Evolutionary conservation across 2,888 invertebrate genomes (phyloP), one percentile per base, ranked within the genome.

Genomic region (Sepioteuthis lessoniana): DNA sequence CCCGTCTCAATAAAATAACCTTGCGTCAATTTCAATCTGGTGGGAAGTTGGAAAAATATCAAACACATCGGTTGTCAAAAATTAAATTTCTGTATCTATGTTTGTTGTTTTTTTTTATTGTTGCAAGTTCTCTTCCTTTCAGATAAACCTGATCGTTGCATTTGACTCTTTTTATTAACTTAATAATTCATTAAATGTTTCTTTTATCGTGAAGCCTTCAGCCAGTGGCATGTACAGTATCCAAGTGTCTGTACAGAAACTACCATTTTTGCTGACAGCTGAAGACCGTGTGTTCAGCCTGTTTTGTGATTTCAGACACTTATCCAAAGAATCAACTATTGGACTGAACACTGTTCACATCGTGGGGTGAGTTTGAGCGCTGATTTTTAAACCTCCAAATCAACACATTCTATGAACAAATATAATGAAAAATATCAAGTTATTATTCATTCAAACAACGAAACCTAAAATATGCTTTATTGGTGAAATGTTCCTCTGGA

Each of bases 191-290:
- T 76, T n/a, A n/a, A n/a, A n/a, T 76, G n/a, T 76, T 76, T n/a
- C n/a, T 76, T 76, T 76, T 76, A 3, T 76, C n/a, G 19, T n/a
- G 16, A 76, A 76, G 76, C n/a, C 76, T n/a, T 76, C 76, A 76
- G 16, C 76, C n/a, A 35, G 76, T 35, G 76, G 76, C n/a, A n/a
- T 76, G 16, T 76, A 76, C 76, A 76, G 76, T 35, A 76, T 76
- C 76, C 76, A 76, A 76, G 76, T 76, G 76, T 76, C 76, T 76
- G 76, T 76, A 35, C 76, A 76, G 76, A 76, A 76, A 76, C n/a
- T 76, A 76, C 76, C 76, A 35, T 76, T 35, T 76, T 76, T 76
- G n/a, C 76, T 76, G 76, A 76, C 76, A 76, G 76, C 76, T 76
- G 76, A 76, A n/a, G 76, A 76, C 16, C 76, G 76, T n/a, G 76